Conservation (phyloP, 2,113 vertebrate species). For the Neoarius graeffei region DNA sequence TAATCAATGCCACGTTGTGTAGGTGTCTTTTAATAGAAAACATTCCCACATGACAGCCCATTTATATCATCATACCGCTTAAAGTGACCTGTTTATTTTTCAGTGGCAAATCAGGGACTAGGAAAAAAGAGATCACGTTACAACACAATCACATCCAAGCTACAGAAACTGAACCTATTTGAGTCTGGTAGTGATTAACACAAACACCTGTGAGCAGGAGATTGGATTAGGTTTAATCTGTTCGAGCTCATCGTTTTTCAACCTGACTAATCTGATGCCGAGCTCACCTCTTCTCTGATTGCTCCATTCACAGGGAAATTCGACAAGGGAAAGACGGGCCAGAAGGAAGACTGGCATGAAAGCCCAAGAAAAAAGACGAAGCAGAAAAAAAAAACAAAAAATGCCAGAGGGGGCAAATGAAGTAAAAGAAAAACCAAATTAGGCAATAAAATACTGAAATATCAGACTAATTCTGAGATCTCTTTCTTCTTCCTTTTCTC, state of each 20-base stretch:
- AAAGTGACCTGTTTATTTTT: conserved; percentile 14
- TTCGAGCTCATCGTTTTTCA: conserved; percentile 52
- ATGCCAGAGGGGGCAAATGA: conserved; percentile 11
- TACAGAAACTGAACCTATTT: conserved; percentile 8
- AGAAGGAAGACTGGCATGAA: not conserved
- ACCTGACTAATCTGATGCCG: conserved; percentile 57
- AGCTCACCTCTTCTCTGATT: conserved; percentile 18
- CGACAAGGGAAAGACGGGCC: not conserved
- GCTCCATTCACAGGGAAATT: not conserved
- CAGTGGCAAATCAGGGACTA: not conserved
- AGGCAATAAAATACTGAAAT: conserved; percentile 28
- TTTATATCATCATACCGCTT: conserved; percentile 7
- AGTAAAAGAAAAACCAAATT: conserved; percentile 31
- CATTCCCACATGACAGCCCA: conserved; percentile 29
- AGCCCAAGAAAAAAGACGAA: not conserved
- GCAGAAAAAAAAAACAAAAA: not conserved
- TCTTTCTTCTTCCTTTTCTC: not conserved
- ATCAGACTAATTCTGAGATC: conserved; percentile 22
- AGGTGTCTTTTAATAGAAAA: conserved; percentile 24
- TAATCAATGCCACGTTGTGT: conserved; percentile 32
- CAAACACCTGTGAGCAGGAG: conserved; percentile 49
- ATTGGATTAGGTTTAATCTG: conserved; percentile 54
- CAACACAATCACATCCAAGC: conserved; percentile 3
- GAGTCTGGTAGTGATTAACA: conserved; percentile 28
- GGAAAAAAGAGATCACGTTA: not conserved